Evolutionary conservation across 1,140 invertebrate species (phyloP), one percentile per base, ranked within the genome.

Genomic region (Geopemphigus sp.): DNA sequence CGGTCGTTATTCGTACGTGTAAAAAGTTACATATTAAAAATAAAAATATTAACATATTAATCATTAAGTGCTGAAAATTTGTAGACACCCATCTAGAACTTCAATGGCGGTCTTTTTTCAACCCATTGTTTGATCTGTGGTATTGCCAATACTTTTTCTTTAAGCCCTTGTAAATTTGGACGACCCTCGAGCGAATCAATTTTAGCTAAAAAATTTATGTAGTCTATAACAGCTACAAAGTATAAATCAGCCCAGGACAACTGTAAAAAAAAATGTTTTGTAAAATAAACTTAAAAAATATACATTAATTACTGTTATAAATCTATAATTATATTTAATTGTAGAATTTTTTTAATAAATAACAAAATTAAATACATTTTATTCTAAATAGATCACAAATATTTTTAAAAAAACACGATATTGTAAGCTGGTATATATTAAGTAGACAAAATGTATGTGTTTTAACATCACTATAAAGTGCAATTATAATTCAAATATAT

Each of bases 241-340:
- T 88, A 85, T 81, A 91, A 88, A 82, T 91, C 90, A 10, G 87
- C 88, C 90, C 90, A 91, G n/a, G 90, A 90, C 50, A 90, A 86
- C 90, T 91, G 85, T n/a, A 89, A 87, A 82, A 29, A n/a, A 61
- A 83, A 82, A 12, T n/a, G n/a, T 6, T 12, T 5, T 50, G 12
- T 50, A 50, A 12, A 50, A 50, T 50, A 12, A 50, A 50, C 32
- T 39, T 4, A 84, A 53, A 82, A 53, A n/a, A n/a, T n/a, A n/a
- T n/a, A n/a, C n/a, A n/a, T n/a, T n/a, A n/a, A n/a, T n/a, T n/a
- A n/a, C n/a, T n/a, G n/a, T n/a, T n/a, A n/a, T n/a, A n/a, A n/a
- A n/a, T n/a, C n/a, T n/a, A n/a, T n/a, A n/a, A n/a, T n/a, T n/a
- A n/a, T n/a, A n/a, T n/a, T n/a, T n/a, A n/a, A n/a, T n/a, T n/a